phyloP scores from a whole-genome alignment of 2,113 vertebrate genomes.

The Actinemys pallida region DNA sequence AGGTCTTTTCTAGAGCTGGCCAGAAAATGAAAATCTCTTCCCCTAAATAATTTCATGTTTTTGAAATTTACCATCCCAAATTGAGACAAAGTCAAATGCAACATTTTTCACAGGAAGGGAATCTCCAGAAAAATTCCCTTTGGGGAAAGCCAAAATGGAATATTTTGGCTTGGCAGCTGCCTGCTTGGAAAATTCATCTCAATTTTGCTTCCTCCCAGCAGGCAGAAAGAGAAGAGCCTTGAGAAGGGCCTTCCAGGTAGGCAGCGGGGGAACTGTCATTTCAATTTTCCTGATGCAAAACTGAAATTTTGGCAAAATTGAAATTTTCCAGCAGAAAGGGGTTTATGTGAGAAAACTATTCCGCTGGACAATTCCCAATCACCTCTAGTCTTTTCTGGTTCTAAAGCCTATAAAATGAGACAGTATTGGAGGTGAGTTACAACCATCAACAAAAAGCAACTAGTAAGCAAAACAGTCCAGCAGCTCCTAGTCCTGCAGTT shows the following conservation, averaged over 20 bases:
- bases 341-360: background rate
- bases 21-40: too few relatives aligned
- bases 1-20: background rate
- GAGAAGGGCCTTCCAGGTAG: background rate
- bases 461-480: background rate
- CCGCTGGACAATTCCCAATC: background rate
- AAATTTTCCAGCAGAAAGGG: background rate
- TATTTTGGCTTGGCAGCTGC: background rate
- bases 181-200: background rate
- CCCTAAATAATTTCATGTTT: too few relatives aligned
- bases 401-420: background rate
- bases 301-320: background rate
- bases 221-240: background rate
- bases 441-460: background rate
- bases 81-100: background rate
- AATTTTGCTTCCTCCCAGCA: background rate
- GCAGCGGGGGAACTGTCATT: accelerated
- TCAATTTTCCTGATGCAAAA: background rate
- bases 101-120: background rate
- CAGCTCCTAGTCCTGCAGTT: background rate
- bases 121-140: background rate
- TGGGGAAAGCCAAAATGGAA: background rate
- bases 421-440: background rate
- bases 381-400: background rate
- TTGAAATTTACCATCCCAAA: too few relatives aligned